Conservation (phyloP, 2,113 vertebrate species). For the Neogale vison region DNA sequence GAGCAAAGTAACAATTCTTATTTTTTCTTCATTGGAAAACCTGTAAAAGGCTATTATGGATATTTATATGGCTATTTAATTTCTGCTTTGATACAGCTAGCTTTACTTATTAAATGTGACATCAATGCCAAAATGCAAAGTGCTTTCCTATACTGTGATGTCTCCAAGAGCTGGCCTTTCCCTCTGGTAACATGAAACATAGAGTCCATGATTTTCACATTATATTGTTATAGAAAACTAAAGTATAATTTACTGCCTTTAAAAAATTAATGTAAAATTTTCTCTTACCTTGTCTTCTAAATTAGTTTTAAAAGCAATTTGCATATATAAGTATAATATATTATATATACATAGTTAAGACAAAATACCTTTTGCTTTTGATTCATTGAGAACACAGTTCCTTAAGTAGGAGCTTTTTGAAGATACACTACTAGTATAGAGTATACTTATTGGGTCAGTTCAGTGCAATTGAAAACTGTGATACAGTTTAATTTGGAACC, state of each 20-base stretch:
- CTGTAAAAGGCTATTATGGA: conserved; percentile 9
- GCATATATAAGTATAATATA: too few species aligned
- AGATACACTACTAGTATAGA: background rate
- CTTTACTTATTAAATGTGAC: background rate
- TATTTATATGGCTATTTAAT: conserved; percentile 4
- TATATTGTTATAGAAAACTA: background rate
- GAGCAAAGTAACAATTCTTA: background rate
- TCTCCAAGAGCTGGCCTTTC: background rate
- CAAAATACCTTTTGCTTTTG: background rate
- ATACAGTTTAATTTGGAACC: background rate
- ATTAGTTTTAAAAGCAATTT: background rate
- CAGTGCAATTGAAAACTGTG: background rate
- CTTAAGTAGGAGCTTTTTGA: background rate
- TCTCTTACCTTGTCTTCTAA: background rate
- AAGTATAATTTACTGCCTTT: background rate
- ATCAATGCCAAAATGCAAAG: background rate
- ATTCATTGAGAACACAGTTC: background rate
- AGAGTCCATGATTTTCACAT: background rate
- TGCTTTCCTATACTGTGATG: background rate
- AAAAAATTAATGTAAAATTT: background rate
- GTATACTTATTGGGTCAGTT: background rate
- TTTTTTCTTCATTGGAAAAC: background rate
- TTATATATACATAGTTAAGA: background rate
- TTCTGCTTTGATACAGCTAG: background rate
- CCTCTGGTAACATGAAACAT: background rate